Percentiles rank a stretch among this genome's conserved stretches.
These are phyloP conservation scores for Euborellia annulipes DNA, from an alignment of 1,140 invertebrate species.

Conservation along the genomic window DNA sequence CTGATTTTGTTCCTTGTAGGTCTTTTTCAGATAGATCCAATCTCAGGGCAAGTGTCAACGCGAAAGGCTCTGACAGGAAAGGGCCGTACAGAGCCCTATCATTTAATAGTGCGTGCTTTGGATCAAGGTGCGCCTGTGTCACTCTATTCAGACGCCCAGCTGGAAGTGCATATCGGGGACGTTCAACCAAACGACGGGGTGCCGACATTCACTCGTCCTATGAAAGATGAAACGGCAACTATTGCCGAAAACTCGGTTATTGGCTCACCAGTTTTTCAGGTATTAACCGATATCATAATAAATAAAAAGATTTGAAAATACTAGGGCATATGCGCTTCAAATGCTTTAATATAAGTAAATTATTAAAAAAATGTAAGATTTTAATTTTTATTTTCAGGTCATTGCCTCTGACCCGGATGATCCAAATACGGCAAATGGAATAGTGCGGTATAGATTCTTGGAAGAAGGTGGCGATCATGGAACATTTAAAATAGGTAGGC, in stretches of 20 bases:
- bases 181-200: slow-evolving; percentile 71
- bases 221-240: slow-evolving; percentile 47
- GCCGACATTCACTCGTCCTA: slow-evolving; percentile 54
- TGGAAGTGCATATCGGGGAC: slow-evolving; percentile 59
- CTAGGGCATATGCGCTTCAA: too few relatives aligned
- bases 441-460: slow-evolving; percentile 52
- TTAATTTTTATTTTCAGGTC: slow-evolving; percentile 38
- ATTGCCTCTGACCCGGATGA: slow-evolving; percentile 64
- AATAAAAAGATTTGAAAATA: too few relatives aligned
- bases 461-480: slow-evolving; percentile 47
- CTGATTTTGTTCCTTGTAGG: slow-evolving; percentile 27
- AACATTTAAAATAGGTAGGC: slow-evolving; percentile 43
- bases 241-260: slow-evolving; percentile 50
- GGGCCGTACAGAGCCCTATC: slow-evolving; percentile 57
- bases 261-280: slow-evolving; percentile 58
- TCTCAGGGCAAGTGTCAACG: slow-evolving; percentile 51
- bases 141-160: slow-evolving; percentile 41
- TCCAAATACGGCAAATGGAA: slow-evolving; percentile 52
- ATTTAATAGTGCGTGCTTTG: slow-evolving; percentile 45
- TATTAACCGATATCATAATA: too few relatives aligned
- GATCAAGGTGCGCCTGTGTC: slow-evolving; percentile 46
- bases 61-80: slow-evolving; percentile 50
- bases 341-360: too few relatives aligned
- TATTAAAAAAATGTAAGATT: too few relatives aligned
- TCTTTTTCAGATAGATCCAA: slow-evolving; percentile 46